Conservation (phyloP, 2,797 vertebrate species). For the Rousettus madagascariensis region DNA sequence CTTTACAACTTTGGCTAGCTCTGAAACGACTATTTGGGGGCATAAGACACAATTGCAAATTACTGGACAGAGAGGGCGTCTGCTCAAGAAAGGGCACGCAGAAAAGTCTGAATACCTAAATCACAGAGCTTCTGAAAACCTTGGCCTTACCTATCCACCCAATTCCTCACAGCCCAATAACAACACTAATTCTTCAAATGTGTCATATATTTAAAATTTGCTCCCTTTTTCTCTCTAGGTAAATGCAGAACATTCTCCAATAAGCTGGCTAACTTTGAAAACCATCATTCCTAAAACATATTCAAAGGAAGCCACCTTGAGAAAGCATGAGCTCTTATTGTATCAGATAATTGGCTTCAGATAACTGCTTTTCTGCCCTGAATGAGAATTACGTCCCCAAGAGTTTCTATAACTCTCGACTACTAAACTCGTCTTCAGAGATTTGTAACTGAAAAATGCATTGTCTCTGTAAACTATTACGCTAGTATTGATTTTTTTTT, state of each 20-base stretch:
- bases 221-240: neutral
- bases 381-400: constrained; percentile 46
- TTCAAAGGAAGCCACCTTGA: constrained; percentile 9
- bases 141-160: neutral
- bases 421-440: neutral
- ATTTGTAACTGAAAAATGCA: constrained; percentile 53
- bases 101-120: neutral
- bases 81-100: neutral
- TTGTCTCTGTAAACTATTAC: constrained; percentile 57
- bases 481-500: constrained; percentile 61
- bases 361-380: constrained; percentile 6
- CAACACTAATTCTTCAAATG: neutral
- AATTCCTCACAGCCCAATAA: neutral
- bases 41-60: neutral
- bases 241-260: neutral
- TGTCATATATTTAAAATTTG: neutral
- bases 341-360: constrained; percentile 64
- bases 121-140: neutral
- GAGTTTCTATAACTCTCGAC: constrained; percentile 9
- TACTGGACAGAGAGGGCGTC: neutral
- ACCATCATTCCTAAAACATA: constrained; percentile 2
- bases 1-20: neutral
- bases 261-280: constrained; percentile 31
- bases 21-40: neutral
- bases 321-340: constrained; percentile 14